phyloP scores from a whole-genome alignment of 2,888 invertebrate genomes.

The Therioaphis trifolii region DNA sequence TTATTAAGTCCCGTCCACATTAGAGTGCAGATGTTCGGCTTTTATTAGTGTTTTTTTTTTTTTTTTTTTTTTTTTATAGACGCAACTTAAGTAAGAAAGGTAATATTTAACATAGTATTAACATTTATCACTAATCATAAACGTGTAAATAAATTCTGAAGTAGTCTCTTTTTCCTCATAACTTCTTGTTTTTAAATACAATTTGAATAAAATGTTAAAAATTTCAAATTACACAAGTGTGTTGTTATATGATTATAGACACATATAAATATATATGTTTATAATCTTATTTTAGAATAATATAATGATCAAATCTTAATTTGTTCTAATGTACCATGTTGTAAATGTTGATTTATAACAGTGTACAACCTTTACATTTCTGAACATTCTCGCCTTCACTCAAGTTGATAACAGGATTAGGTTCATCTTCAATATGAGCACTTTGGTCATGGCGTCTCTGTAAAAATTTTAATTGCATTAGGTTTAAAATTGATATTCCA shows the following conservation, averaged over 20 bases:
- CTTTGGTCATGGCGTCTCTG: constrained; percentile 82
- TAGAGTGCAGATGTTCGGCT: not conserved
- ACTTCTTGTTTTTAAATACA: constrained; percentile 17
- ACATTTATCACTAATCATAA: not conserved
- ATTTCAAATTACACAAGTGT: constrained; percentile 35
- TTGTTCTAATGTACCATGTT: constrained; percentile 49
- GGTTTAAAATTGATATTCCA: not conserved
- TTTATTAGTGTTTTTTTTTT: too few relatives aligned
- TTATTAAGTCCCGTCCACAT: not conserved
- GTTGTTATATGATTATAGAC: constrained; percentile 20
- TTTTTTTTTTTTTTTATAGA: not conserved
- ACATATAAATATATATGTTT: constrained; percentile 11
- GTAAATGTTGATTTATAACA: constrained; percentile 65
- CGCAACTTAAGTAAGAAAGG: not conserved
- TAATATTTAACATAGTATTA: constrained; percentile 34
- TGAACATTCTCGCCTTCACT: constrained; percentile 78
- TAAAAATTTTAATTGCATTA: constrained; percentile 67
- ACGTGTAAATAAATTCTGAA: not conserved
- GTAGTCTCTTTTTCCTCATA: not conserved
- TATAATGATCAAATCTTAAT: constrained; percentile 36
- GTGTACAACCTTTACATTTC: constrained; percentile 75
- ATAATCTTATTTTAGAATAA: constrained; percentile 38
- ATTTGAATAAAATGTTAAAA: constrained; percentile 36
- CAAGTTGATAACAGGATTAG: constrained; percentile 75
- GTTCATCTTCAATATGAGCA: constrained; percentile 72